A percentile compares a stretch with the other conserved stretches of the same genome.
Evolutionary conservation across 2,888 invertebrate genomes (phyloP).

Genomic region (Matsumyia berberina): DNA sequence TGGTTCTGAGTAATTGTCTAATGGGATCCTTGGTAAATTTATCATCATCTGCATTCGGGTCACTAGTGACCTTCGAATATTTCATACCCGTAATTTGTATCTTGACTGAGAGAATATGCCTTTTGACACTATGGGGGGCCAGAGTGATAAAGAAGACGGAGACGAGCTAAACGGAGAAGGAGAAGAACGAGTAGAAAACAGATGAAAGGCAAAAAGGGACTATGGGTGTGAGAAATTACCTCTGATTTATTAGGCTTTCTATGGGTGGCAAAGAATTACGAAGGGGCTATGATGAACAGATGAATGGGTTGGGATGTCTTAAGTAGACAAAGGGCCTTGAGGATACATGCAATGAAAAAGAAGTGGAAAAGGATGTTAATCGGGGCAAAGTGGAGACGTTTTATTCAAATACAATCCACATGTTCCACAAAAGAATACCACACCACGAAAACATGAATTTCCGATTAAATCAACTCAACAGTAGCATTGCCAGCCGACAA

Average conservation of each 20-base stretch:
- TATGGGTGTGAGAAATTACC: constrained; percentile 41
- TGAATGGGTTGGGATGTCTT: constrained; percentile 37
- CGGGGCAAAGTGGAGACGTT: background rate
- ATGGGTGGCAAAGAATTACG: constrained; percentile 34
- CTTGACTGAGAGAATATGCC: constrained; percentile 53
- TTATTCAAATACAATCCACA: no score
- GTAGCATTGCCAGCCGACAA: constrained; percentile 48
- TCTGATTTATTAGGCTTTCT: constrained; percentile 60
- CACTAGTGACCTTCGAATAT: constrained; percentile 74
- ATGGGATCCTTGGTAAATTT: constrained; percentile 73
- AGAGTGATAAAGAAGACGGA: no score
- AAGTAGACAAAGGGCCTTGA: constrained; percentile 43
- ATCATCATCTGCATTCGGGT: constrained; percentile 75
- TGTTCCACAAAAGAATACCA: background rate
- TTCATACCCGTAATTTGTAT: constrained; percentile 71
- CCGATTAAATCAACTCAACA: constrained; percentile 29
- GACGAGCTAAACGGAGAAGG: background rate
- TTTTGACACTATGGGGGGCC: constrained; percentile 53
- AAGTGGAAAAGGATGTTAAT: background rate
- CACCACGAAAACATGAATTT: constrained; percentile 23
- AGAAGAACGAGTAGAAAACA: background rate
- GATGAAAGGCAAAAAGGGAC: constrained; percentile 43
- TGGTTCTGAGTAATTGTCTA: constrained; percentile 76
- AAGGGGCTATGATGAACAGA: constrained; percentile 27
- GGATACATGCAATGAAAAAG: constrained; percentile 7